Conservation (phyloP, 2,888 invertebrate species). For the Drosophila infuscata region DNA sequence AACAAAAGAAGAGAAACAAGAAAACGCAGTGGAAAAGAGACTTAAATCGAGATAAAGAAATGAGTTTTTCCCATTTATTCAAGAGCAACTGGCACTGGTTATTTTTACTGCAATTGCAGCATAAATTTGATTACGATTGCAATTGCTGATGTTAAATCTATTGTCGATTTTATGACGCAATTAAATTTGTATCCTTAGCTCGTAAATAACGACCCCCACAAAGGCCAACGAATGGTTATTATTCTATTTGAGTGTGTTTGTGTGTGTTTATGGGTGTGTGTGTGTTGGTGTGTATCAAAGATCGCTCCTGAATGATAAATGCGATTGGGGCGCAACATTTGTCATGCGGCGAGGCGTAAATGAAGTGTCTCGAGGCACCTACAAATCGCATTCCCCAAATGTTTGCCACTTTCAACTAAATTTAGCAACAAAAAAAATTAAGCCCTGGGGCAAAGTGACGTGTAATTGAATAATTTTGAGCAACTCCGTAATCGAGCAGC, state of each 20-base stretch:
- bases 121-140: conserved; percentile 64
- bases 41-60: background rate
- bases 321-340: conserved; percentile 47
- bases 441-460: background rate
- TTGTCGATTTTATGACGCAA: conserved; percentile 63
- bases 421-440: background rate
- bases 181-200: conserved; percentile 59
- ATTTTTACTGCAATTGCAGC: conserved; percentile 50
- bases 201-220: conserved; percentile 45
- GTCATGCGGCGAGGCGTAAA: conserved; percentile 55
- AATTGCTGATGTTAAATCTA: conserved; percentile 53
- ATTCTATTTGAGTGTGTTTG: conserved; percentile 16
- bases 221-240: conserved; percentile 11
- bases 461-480: conserved; percentile 68
- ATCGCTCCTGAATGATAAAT: conserved; percentile 52
- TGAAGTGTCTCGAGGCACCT: conserved; percentile 50
- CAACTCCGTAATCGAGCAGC: conserved; percentile 42
- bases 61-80: background rate
- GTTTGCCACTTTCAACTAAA: conserved; percentile 3
- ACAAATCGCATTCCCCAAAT: conserved; percentile 44
- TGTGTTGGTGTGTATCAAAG: conserved; percentile 16
- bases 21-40: background rate
- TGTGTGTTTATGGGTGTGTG: background rate
- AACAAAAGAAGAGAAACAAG: background rate
- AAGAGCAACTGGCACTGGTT: conserved; percentile 1